Evolutionary conservation across 2,113 vertebrate genomes (phyloP).

Genomic region (Pongo pygmaeus): DNA sequence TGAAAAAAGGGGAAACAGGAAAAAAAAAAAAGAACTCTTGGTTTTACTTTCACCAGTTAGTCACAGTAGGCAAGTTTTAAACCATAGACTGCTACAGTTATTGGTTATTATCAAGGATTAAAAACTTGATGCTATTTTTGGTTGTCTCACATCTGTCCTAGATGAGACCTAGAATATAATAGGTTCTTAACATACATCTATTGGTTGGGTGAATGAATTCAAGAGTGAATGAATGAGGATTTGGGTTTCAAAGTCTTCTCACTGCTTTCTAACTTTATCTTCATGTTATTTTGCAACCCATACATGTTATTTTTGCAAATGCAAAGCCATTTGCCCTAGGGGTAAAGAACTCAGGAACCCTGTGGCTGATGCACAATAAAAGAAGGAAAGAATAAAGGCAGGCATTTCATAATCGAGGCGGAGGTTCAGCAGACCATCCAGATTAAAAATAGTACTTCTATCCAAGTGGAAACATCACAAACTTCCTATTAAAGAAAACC

Average conservation of each 20-base stretch:
- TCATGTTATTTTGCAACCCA: neutral
- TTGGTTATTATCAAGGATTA: neutral
- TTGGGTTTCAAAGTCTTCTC: neutral
- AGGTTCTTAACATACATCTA: neutral
- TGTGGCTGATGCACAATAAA: neutral
- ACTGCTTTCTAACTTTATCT: neutral
- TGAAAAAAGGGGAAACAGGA: neutral
- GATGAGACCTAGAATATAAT: neutral
- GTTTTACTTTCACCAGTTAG: neutral
- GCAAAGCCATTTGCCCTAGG: neutral
- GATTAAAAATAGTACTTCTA: neutral
- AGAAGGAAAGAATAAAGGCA: neutral
- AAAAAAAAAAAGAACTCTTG: neutral
- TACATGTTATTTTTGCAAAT: too few relatives aligned
- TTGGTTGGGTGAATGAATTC: neutral
- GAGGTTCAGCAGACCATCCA: neutral
- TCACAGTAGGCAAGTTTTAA: neutral
- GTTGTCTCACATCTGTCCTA: neutral
- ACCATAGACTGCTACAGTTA: neutral
- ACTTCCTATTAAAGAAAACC: neutral
- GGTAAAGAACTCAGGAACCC: neutral
- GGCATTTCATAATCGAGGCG: neutral
- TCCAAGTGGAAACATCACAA: neutral
- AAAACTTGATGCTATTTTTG: slow-evolving; percentile 21
- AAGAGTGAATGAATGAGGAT: neutral